These are phyloP conservation scores for Drosophila antonietae DNA, from an alignment of 2,888 invertebrate species.

Conservation along the genomic window DNA sequence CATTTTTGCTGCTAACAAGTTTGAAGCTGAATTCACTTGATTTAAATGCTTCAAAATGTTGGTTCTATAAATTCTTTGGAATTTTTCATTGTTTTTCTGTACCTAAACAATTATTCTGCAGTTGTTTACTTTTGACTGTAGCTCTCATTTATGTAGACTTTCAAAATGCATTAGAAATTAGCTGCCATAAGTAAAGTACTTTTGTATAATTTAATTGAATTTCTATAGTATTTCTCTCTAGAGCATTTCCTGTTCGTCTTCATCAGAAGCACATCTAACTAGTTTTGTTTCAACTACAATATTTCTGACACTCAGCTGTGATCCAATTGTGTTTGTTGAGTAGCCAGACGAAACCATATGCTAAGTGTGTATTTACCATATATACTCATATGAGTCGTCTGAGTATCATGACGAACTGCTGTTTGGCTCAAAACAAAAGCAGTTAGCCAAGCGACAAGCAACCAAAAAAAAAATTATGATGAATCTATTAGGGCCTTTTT, in stretches of 20 bases:
- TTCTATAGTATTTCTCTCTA: not conserved
- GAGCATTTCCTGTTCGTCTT: not conserved
- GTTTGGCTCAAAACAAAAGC: slow-evolving; percentile 66
- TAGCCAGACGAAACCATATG: slow-evolving; percentile 17
- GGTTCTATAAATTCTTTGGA: not conserved
- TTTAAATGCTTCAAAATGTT: not conserved
- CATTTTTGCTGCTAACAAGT: too few relatives aligned
- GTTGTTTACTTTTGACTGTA: not conserved
- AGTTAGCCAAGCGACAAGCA: slow-evolving; percentile 36
- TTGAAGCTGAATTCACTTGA: not conserved
- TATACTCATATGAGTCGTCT: slow-evolving; percentile 12
- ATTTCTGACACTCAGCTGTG: slow-evolving; percentile 10
- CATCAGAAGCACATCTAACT: not conserved
- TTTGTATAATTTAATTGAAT: not conserved
- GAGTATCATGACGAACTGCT: slow-evolving; percentile 68
- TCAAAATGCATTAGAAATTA: not conserved
- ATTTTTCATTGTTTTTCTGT: not conserved
- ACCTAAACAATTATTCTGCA: not conserved
- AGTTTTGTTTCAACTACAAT: not conserved
- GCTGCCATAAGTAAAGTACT: not conserved
- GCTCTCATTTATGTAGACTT: not conserved
- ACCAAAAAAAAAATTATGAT: slow-evolving; percentile 42
- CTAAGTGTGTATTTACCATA: slow-evolving; percentile 2
- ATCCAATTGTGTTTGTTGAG: slow-evolving; percentile 18
- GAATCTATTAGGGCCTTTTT: slow-evolving; percentile 60